These are phyloP conservation scores for Pogonus chalceus DNA, from an alignment of 1,140 invertebrate species.

Conservation along the genomic window DNA sequence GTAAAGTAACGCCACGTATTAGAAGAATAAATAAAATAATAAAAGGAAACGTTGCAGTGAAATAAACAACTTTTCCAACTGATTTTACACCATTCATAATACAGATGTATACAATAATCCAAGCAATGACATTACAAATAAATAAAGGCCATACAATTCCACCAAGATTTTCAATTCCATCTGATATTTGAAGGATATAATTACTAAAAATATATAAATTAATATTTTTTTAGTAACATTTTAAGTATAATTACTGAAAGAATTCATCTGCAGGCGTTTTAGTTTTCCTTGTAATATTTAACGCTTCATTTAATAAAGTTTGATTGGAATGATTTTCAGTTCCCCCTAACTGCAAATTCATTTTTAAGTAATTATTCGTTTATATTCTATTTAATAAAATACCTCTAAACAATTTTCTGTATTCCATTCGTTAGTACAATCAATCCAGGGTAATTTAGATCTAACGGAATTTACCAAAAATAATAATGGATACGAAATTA, in stretches of 20 bases:
- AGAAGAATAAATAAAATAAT: slow-evolving; percentile 64
- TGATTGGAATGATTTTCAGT: no score
- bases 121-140: slow-evolving; percentile 55
- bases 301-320: slow-evolving; percentile 19
- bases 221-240: background rate
- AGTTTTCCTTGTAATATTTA: slow-evolving; percentile 22
- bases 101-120: slow-evolving; percentile 70
- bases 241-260: slow-evolving; percentile 64
- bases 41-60: slow-evolving; percentile 79
- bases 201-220: slow-evolving; percentile 40
- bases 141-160: slow-evolving; percentile 63
- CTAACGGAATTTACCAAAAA: slow-evolving; percentile 65
- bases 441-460: slow-evolving; percentile 71
- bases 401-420: slow-evolving; percentile 58
- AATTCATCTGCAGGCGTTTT: slow-evolving; percentile 72
- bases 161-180: slow-evolving; percentile 54
- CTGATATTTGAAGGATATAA: slow-evolving; percentile 56
- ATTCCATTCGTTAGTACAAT: slow-evolving; percentile 84
- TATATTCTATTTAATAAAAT: slow-evolving; percentile 15
- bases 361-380: slow-evolving; percentile 3
- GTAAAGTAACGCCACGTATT: slow-evolving; percentile 62
- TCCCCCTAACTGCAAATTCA: slow-evolving; percentile 24
- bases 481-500: slow-evolving; percentile 84
- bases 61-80: slow-evolving; percentile 70
- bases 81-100: slow-evolving; percentile 72